A percentile compares a stretch with the other conserved stretches of the same genome.
Conservation (phyloP, 2,797 vertebrate genomes). For the Calcarius lapponicus region DNA sequence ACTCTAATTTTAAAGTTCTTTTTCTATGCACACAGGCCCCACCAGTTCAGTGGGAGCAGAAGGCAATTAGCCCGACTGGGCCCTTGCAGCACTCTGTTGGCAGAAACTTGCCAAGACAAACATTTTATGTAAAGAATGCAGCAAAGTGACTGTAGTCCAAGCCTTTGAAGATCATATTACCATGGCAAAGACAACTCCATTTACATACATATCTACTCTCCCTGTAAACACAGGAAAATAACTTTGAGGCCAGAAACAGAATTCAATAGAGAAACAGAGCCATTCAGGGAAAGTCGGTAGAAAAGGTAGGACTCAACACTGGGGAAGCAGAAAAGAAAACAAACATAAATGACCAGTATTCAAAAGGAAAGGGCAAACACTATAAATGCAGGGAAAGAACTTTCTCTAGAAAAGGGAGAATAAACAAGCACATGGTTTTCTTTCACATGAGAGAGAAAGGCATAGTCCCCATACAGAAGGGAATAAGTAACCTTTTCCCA, state of each 20-base stretch:
- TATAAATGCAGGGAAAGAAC: background rate
- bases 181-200: background rate
- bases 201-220: slow-evolving; percentile 31
- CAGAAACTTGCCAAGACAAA: background rate
- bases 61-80: background rate
- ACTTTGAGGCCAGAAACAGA: slow-evolving; percentile 23
- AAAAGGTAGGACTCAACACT: background rate
- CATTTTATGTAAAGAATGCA: slow-evolving; percentile 52
- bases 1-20: background rate
- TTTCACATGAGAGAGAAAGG: background rate
- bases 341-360: background rate
- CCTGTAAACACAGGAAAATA: slow-evolving; percentile 42
- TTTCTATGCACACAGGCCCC: background rate
- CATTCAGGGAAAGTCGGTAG: background rate
- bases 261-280: background rate
- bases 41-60: background rate
- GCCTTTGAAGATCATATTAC: slow-evolving; percentile 53
- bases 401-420: background rate
- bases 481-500: background rate
- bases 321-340: background rate
- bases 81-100: background rate
- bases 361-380: background rate
- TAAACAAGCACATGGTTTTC: background rate
- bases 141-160: background rate
- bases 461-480: background rate